These are phyloP conservation scores for Gryllus bimaculatus DNA, from an alignment of 1,140 invertebrate species.

Conservation along the genomic window DNA sequence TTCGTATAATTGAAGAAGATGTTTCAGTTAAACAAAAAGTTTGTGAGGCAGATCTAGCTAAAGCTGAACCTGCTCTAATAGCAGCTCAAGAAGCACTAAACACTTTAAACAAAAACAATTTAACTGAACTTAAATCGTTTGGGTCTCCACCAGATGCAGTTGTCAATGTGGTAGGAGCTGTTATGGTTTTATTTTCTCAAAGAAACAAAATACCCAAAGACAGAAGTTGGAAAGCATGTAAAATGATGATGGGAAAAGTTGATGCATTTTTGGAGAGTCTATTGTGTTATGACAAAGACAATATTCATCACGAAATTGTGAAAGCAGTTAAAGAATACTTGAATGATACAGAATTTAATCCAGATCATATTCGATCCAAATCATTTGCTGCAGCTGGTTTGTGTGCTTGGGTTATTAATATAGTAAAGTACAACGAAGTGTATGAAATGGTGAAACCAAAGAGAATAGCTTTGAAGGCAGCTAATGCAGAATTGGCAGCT, in stretches of 20 bases:
- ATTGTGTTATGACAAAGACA: conserved; percentile 87
- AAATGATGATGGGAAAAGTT: conserved; percentile 72
- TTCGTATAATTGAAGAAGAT: conserved; percentile 77
- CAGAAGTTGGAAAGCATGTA: conserved; percentile 85
- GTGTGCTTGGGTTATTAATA: conserved; percentile 91
- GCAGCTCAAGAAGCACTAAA: conserved; percentile 85
- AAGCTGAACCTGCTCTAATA: conserved; percentile 80
- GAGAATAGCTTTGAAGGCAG: conserved; percentile 65
- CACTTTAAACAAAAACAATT: conserved; percentile 86
- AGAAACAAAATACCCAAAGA: conserved; percentile 88
- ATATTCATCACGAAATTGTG: conserved; percentile 80
- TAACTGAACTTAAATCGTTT: conserved; percentile 92
- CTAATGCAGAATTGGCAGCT: conserved; percentile 71
- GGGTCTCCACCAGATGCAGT: conserved; percentile 74
- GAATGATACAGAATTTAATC: conserved; percentile 61
- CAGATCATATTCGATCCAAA: conserved; percentile 74
- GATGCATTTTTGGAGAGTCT: conserved; percentile 80
- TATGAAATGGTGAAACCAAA: conserved; percentile 90
- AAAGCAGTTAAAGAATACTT: conserved; percentile 54
- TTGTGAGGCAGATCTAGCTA: conserved; percentile 80
- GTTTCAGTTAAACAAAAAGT: conserved; percentile 74
- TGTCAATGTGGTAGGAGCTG: conserved; percentile 74
- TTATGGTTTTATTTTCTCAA: conserved; percentile 73
- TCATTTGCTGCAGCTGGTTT: conserved; percentile 79
- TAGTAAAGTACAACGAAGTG: conserved; percentile 82